These are phyloP conservation scores for Telmatochromis sp. DNA, from an alignment of 2,113 vertebrate species.

Conservation along the genomic window DNA sequence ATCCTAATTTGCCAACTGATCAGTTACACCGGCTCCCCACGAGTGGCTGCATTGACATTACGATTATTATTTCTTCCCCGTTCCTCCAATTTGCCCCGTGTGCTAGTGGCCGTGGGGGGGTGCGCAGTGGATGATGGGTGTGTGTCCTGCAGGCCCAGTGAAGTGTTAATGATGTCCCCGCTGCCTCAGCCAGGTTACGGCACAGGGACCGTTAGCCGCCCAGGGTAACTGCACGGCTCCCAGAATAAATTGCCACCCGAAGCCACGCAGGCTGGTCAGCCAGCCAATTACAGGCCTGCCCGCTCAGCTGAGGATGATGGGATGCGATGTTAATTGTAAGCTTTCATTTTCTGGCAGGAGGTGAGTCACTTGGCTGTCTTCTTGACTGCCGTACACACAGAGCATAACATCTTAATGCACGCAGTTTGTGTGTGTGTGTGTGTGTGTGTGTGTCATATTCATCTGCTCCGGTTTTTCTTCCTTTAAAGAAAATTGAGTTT, in stretches of 20 bases:
- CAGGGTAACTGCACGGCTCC: conserved; percentile 60
- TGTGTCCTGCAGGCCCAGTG: conserved; percentile 66
- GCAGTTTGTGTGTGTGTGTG: neutral
- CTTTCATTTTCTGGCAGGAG: conserved; percentile 70
- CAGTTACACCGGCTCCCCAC: conserved; percentile 6
- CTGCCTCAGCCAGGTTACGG: conserved; percentile 67
- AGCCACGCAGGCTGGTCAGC: conserved; percentile 70
- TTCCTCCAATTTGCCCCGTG: conserved; percentile 32
- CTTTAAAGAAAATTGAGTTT: neutral
- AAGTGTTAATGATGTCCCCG: conserved; percentile 70
- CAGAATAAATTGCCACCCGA: conserved; percentile 71
- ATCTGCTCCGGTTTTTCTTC: neutral
- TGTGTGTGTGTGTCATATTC: neutral
- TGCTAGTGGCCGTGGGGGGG: conserved; percentile 41
- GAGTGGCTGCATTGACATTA: conserved; percentile 30
- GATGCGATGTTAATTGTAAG: conserved; percentile 71
- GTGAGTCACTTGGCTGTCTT: conserved; percentile 67
- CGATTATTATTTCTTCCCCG: conserved; percentile 45
- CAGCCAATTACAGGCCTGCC: conserved; percentile 69
- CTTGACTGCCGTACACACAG: conserved; percentile 29
- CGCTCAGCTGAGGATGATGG: conserved; percentile 69
- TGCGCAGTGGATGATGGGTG: conserved; percentile 43
- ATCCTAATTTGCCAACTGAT: conserved; percentile 21
- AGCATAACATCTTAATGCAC: neutral
- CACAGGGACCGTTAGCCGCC: conserved; percentile 65